These are phyloP conservation scores for Tenebrosternarchus preto DNA, from an alignment of 2,113 vertebrate species.

Conservation along the genomic window DNA sequence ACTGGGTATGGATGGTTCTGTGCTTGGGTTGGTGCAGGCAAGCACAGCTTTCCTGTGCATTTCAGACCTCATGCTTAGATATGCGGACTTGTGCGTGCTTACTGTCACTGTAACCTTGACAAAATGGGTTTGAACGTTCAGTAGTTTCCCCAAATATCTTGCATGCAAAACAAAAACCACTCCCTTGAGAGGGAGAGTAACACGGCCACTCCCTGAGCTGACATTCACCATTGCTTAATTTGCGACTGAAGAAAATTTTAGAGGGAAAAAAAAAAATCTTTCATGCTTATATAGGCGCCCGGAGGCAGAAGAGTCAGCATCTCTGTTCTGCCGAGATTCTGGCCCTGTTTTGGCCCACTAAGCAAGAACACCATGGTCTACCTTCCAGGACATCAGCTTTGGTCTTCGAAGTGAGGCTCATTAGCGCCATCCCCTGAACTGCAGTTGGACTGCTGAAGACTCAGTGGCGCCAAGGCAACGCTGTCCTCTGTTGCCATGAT, in stretches of 20 bases:
- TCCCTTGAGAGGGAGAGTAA: not conserved
- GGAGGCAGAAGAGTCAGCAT: not conserved
- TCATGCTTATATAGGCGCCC: not conserved
- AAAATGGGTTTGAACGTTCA: not conserved
- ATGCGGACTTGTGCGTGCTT: not conserved
- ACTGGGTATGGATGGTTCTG: too few relatives aligned
- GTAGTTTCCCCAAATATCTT: not conserved
- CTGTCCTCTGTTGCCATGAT: too few relatives aligned
- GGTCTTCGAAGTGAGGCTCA: too few relatives aligned
- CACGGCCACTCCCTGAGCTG: not conserved
- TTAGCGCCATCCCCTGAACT: too few relatives aligned
- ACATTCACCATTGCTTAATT: constrained; percentile 16
- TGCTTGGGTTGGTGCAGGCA: not conserved
- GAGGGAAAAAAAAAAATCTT: not conserved
- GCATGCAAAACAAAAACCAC: constrained; percentile 6
- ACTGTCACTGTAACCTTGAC: constrained; percentile 3
- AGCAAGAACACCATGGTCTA: not conserved
- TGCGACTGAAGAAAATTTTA: constrained; percentile 7
- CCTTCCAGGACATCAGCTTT: not conserved
- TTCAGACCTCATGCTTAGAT: not conserved
- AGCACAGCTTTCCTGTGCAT: not conserved
- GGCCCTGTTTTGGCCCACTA: not conserved
- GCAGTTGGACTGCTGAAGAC: too few relatives aligned
- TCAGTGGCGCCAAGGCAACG: too few relatives aligned
- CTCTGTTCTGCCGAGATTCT: constrained; percentile 5